Conservation (phyloP, 2,113 vertebrate genomes). For the Miniopterus natalensis region DNA sequence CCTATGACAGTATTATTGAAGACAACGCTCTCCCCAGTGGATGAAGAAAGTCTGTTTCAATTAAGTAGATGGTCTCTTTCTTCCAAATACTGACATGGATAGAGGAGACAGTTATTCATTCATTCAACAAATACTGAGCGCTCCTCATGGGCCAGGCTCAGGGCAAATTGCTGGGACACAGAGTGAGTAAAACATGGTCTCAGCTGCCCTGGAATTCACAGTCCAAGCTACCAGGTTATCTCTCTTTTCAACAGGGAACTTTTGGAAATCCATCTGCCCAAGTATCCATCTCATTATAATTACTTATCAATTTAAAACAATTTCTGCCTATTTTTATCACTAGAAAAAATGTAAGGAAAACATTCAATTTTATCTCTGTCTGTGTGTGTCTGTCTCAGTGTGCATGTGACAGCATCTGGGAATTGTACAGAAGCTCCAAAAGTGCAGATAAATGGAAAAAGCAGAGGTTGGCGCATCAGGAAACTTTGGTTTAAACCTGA, state of each 20-base stretch:
- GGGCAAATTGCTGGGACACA: background rate
- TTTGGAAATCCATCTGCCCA: background rate
- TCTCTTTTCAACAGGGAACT: background rate
- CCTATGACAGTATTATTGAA: background rate
- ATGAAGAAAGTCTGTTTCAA: background rate
- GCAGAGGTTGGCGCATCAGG: background rate
- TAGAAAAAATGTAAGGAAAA: background rate
- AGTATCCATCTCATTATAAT: background rate
- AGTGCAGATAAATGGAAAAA: background rate
- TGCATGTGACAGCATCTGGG: background rate
- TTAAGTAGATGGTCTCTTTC: background rate
- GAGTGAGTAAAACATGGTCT: background rate
- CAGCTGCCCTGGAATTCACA: background rate
- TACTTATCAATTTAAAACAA: background rate
- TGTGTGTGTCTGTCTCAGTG: background rate
- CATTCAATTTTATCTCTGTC: background rate
- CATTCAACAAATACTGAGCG: background rate
- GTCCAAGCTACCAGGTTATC: background rate
- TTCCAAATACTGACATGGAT: too few species aligned
- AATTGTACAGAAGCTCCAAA: background rate
- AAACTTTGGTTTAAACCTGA: background rate
- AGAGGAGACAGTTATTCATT: background rate
- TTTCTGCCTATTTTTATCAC: background rate
- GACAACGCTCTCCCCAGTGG: background rate
- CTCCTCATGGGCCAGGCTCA: background rate